Conservation (phyloP, 64 coral and sea anemone species). For the Actinia equina region DNA sequence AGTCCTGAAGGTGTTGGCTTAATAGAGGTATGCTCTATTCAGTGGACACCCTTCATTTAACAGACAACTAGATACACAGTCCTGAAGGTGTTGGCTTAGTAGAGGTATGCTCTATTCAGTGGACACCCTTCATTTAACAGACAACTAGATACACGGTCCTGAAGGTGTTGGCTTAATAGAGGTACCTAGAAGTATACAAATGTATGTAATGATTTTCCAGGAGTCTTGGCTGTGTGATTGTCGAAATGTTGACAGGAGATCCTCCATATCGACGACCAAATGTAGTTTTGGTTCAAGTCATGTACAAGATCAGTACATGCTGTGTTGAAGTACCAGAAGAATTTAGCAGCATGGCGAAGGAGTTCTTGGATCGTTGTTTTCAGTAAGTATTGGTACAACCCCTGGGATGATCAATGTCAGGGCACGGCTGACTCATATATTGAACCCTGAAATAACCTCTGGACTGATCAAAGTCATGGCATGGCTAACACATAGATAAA, state of each 20-base stretch:
- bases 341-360: background rate
- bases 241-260: background rate
- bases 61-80: too few relatives aligned
- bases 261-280: background rate
- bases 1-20: background rate
- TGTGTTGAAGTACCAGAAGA: background rate
- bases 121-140: too few relatives aligned
- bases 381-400: background rate
- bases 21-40: too few relatives aligned
- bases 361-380: background rate
- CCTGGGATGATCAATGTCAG: background rate
- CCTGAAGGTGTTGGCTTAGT: background rate
- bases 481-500: too few relatives aligned
- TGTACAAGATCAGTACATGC: conserved; percentile 3
- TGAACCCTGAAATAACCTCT: too few relatives aligned
- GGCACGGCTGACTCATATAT: background rate
- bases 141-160: background rate
- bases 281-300: background rate
- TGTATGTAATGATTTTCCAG: background rate
- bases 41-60: too few relatives aligned
- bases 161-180: background rate
- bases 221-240: conserved; percentile 1
- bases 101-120: too few relatives aligned
- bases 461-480: too few relatives aligned
- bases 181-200: too few relatives aligned